A percentile compares a stretch with the other conserved stretches of the same genome.
phyloP scores from a whole-genome alignment of 1,140 invertebrate genomes.

The Aricia agestis region DNA sequence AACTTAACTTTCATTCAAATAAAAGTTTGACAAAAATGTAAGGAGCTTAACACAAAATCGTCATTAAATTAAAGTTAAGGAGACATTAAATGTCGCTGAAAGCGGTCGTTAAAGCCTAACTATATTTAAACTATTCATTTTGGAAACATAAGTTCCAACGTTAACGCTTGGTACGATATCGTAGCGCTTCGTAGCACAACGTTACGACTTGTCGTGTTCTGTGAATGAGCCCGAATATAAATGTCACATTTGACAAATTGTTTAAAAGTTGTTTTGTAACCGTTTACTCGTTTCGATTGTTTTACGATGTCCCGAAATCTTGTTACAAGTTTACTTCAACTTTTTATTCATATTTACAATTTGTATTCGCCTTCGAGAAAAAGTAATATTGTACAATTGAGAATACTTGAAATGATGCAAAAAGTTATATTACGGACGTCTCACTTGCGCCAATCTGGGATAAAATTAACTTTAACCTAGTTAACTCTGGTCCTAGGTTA shows the following conservation, averaged over 20 bases:
- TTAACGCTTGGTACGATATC: too few relatives aligned
- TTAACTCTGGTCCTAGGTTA: too few relatives aligned
- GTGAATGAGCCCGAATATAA: neutral
- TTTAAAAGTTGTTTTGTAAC: neutral
- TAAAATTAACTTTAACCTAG: too few relatives aligned
- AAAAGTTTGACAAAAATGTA: too few relatives aligned
- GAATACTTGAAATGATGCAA: neutral
- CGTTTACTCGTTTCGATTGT: neutral
- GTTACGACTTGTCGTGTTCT: neutral
- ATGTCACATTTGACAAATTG: neutral
- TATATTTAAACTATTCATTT: too few relatives aligned
- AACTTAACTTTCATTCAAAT: too few relatives aligned
- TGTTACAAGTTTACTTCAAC: slow-evolving; percentile 4
- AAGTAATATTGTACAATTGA: neutral
- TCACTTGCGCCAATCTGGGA: too few relatives aligned
- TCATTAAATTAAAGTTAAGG: too few relatives aligned
- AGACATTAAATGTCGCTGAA: too few relatives aligned
- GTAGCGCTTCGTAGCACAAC: neutral
- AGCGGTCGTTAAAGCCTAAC: too few relatives aligned
- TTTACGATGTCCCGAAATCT: neutral
- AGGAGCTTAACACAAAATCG: too few relatives aligned
- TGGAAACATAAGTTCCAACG: too few relatives aligned
- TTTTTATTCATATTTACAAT: slow-evolving; percentile 8
- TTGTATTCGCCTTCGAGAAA: slow-evolving; percentile 8
- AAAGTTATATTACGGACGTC: neutral